Conservation (phyloP, 2,797 vertebrate species). For the Emydoidea blandingii region DNA sequence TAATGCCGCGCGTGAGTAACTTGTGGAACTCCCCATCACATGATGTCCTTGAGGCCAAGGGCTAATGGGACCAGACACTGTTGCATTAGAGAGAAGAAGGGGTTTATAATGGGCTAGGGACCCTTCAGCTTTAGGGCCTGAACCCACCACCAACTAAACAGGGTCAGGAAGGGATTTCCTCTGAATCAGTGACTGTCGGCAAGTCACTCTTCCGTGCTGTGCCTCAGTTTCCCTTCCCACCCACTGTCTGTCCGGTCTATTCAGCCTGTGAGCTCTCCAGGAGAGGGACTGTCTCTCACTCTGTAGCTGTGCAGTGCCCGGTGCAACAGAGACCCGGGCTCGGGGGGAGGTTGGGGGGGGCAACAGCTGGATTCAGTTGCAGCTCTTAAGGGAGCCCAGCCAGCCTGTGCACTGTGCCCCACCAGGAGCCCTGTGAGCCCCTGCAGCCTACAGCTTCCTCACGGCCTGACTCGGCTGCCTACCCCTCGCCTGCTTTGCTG, state of each 20-base stretch:
- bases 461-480: background rate
- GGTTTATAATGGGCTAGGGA: background rate
- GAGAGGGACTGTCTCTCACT: background rate
- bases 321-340: background rate
- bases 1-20: background rate
- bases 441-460: background rate
- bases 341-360: too few relatives aligned
- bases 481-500: background rate
- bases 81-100: background rate
- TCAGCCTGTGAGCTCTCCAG: background rate
- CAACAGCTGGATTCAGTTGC: background rate
- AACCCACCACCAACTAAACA: background rate
- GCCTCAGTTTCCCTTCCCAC: background rate
- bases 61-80: background rate
- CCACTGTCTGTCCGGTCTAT: background rate
- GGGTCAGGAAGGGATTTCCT: background rate
- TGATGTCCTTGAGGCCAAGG: background rate
- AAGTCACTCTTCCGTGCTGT: background rate
- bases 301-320: background rate
- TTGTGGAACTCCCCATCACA: background rate
- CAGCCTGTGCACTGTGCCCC: background rate
- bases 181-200: background rate
- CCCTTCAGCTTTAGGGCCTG: background rate
- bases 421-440: background rate
- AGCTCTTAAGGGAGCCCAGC: background rate